Evolutionary conservation across 2,113 vertebrate genomes (phyloP).

Genomic region (Sarotherodon lohbergeri): DNA sequence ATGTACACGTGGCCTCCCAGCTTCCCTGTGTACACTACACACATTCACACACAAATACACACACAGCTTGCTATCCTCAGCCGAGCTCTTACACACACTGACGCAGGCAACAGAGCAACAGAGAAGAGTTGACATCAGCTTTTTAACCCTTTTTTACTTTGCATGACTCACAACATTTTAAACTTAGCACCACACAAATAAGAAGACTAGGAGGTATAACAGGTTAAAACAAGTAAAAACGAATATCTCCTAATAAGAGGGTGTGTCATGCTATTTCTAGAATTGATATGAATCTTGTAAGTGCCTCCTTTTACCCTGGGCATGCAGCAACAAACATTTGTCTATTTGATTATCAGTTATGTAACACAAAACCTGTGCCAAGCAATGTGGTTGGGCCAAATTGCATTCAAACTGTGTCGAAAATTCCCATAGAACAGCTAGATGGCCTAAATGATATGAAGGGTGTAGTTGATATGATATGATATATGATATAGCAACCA

Average conservation of each 20-base stretch:
- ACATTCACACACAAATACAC: background rate
- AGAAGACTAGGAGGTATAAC: background rate
- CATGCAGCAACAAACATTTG: conserved; percentile 11
- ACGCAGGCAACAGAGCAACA: background rate
- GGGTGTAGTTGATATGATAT: background rate
- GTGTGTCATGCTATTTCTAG: background rate
- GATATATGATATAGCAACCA: background rate
- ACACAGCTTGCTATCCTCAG: background rate
- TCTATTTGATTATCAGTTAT: conserved; percentile 32
- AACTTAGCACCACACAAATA: background rate
- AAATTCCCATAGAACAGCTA: background rate
- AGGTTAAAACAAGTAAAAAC: background rate
- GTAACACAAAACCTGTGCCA: background rate
- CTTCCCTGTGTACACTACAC: background rate
- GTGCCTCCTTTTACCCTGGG: background rate
- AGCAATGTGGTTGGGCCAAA: background rate
- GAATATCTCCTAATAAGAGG: background rate
- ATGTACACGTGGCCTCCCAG: conserved; percentile 50
- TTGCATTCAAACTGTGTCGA: background rate
- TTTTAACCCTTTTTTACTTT: background rate
- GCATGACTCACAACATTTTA: background rate
- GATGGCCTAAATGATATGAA: background rate
- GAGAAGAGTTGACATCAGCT: background rate
- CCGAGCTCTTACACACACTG: background rate
- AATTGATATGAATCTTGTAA: background rate